Conservation (phyloP, 2,797 vertebrate species). For the Enteromius anoplus region DNA sequence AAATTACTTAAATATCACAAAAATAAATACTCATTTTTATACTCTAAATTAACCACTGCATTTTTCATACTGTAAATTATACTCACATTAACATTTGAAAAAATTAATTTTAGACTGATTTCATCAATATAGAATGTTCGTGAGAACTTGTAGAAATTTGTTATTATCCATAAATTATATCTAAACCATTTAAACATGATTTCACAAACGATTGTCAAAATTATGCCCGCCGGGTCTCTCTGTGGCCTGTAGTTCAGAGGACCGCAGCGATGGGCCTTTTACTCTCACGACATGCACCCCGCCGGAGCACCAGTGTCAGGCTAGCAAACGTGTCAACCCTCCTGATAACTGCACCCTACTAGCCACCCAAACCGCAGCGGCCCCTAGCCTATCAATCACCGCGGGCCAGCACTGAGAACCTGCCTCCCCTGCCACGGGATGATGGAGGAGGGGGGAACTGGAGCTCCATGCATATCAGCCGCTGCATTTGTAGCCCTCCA, state of each 20-base stretch:
- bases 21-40: neutral
- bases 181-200: neutral
- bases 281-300: neutral
- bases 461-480: conserved; percentile 72
- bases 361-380: conserved; percentile 72
- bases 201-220: neutral
- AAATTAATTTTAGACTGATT: neutral
- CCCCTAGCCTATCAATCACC: conserved; percentile 85
- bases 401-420: conserved; percentile 79
- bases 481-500: conserved; percentile 40
- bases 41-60: no score
- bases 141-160: neutral
- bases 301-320: neutral
- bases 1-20: neutral
- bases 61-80: neutral
- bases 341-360: conserved; percentile 47
- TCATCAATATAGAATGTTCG: neutral
- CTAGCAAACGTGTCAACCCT: conserved; percentile 74
- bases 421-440: conserved; percentile 81
- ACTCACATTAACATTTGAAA: neutral
- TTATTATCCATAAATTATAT: neutral
- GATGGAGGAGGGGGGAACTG: conserved; percentile 83
- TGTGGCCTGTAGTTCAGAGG: conserved; percentile 3
- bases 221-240: conserved; percentile 3
- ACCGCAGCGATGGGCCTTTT: conserved; percentile 12